phyloP scores from a whole-genome alignment of 2,113 vertebrate genomes.

The Origma solitaria region DNA sequence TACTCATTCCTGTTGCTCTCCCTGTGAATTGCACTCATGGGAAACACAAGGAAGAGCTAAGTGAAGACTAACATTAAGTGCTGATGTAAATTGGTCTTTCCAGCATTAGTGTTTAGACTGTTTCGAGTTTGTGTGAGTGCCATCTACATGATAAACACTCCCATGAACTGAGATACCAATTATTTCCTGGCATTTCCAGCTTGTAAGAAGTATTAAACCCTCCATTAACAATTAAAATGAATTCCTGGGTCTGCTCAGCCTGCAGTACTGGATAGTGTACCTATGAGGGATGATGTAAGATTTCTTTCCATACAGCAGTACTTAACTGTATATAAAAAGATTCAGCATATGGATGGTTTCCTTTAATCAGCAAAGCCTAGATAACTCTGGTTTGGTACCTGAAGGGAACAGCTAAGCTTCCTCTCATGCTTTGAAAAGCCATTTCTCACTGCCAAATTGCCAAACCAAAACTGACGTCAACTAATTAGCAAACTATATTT shows the following conservation, averaged over 20 bases:
- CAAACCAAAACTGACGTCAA: neutral
- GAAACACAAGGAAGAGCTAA: slow-evolving; percentile 29
- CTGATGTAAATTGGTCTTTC: neutral
- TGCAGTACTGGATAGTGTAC: slow-evolving; percentile 35
- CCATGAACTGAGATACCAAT: slow-evolving; percentile 12
- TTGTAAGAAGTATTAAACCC: neutral
- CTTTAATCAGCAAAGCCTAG: slow-evolving; percentile 22
- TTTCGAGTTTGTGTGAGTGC: neutral
- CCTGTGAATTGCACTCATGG: neutral
- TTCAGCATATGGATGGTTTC: neutral
- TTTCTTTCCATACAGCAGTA: neutral
- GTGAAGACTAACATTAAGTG: neutral
- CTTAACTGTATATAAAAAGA: neutral
- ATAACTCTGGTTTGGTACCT: neutral
- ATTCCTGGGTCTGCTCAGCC: slow-evolving; percentile 36
- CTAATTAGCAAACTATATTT: neutral
- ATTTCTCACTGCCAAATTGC: neutral
- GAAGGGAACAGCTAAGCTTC: neutral
- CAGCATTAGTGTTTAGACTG: neutral
- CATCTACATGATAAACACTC: slow-evolving; percentile 23
- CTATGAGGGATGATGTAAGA: neutral
- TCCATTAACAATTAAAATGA: slow-evolving; percentile 38
- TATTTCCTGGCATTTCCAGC: slow-evolving; percentile 39
- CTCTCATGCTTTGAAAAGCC: neutral
- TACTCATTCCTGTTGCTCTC: neutral